phyloP scores from a whole-genome alignment of 2,888 invertebrate genomes.

The Blera fallax region DNA sequence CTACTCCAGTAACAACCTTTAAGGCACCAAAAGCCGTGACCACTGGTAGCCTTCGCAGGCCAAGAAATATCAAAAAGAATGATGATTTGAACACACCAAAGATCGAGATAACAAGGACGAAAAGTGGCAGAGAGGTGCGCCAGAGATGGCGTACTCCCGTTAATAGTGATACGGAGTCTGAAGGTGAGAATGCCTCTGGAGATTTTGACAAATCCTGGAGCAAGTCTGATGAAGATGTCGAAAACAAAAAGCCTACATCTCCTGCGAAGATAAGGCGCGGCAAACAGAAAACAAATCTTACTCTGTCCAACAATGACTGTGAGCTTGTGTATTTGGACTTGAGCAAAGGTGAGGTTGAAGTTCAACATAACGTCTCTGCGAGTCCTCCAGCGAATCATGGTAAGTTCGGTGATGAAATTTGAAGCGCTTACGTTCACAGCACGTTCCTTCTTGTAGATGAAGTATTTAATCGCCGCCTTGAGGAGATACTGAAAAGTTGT shows the following conservation, averaged over 20 bases:
- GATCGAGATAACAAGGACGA: neutral
- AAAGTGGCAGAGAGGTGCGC: constrained; percentile 18
- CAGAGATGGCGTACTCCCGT: constrained; percentile 75
- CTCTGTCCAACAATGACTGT: constrained; percentile 18
- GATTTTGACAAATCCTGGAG: constrained; percentile 75
- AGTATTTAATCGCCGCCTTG: constrained; percentile 74
- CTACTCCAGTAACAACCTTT: neutral
- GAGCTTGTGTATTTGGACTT: constrained; percentile 79
- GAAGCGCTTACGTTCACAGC: neutral
- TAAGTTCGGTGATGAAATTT: constrained; percentile 11
- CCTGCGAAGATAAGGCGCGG: constrained; percentile 14
- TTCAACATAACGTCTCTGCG: constrained; percentile 73
- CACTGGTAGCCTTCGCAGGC: neutral
- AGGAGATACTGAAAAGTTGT: constrained; percentile 77
- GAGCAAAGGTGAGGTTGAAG: constrained; percentile 77
- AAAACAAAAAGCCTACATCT: constrained; percentile 35
- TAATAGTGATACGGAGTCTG: constrained; percentile 74
- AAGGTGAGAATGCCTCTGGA: constrained; percentile 76
- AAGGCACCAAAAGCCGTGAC: neutral
- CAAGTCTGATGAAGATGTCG: constrained; percentile 35
- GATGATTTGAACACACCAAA: neutral
- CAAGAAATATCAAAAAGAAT: neutral
- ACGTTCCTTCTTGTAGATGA: constrained; percentile 72
- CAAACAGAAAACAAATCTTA: neutral
- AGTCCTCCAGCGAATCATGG: constrained; percentile 76